Conservation (phyloP, 2,113 vertebrate species). For the Zapus hudsonius region DNA sequence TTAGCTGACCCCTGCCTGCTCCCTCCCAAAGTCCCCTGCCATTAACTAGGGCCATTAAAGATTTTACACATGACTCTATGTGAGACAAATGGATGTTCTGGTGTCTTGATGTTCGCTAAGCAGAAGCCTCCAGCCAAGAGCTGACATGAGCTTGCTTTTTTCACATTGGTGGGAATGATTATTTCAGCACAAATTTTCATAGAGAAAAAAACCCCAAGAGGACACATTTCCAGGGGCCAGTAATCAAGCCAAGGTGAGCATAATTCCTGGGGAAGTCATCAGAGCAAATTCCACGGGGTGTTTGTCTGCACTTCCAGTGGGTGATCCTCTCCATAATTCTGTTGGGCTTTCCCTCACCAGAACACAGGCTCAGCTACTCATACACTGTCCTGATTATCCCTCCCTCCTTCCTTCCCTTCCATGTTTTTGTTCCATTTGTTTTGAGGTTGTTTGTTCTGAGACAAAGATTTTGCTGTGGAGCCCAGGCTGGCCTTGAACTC, state of each 20-base stretch:
- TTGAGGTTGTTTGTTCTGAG: neutral
- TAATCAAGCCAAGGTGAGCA: neutral
- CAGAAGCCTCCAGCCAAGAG: conserved; percentile 40
- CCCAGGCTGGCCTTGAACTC: neutral
- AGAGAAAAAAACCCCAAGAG: neutral
- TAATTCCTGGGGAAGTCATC: neutral
- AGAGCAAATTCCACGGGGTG: neutral
- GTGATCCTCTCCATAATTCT: neutral
- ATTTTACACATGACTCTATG: neutral
- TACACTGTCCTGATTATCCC: too few species aligned
- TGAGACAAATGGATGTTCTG: conserved; percentile 29
- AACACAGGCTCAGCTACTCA: too few species aligned
- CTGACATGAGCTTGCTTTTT: conserved; percentile 30
- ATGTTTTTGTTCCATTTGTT: neutral
- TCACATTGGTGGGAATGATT: conserved; percentile 25
- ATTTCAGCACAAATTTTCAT: conserved; percentile 46
- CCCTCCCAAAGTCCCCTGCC: neutral
- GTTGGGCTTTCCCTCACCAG: neutral
- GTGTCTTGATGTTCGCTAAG: conserved; percentile 42
- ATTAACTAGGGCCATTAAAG: conserved; percentile 35
- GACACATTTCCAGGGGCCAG: neutral
- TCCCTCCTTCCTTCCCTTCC: too few species aligned
- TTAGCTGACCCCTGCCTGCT: neutral
- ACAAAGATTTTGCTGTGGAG: neutral
- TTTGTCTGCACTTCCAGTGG: neutral